Evolutionary conservation across 2,888 invertebrate genomes (phyloP).

Genomic region (Megastigmus dorsalis): DNA sequence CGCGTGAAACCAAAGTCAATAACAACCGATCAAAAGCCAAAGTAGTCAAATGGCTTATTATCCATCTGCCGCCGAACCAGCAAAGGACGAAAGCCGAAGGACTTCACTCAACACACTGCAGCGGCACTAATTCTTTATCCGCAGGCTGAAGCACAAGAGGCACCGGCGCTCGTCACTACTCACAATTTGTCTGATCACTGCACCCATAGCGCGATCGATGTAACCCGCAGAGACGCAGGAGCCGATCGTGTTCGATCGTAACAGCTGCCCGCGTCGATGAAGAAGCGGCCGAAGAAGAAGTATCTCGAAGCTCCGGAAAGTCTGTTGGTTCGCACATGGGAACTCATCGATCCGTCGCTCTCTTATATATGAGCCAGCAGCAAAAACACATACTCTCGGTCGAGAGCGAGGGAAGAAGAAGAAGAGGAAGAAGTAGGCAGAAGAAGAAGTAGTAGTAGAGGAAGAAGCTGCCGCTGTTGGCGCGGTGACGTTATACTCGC

Average conservation of each 20-base stretch:
- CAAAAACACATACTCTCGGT: no score
- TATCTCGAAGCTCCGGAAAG: conserved; percentile 9
- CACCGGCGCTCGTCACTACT: conserved; percentile 39
- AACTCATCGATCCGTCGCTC: conserved; percentile 30
- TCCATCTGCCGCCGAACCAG: no score
- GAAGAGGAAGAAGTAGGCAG: no score
- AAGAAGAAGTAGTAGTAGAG: no score
- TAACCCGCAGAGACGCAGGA: background rate
- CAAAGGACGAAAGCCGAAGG: no score
- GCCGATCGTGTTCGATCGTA: no score
- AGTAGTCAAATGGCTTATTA: no score
- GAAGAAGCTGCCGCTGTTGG: background rate
- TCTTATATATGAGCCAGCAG: conserved; percentile 41
- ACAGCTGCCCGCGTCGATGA: no score
- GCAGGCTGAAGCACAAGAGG: background rate
- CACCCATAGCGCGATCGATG: conserved; percentile 31
- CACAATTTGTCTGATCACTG: conserved; percentile 52
- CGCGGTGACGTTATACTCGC: no score
- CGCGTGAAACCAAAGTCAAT: no score
- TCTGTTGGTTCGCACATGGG: conserved; percentile 18
- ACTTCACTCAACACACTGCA: background rate
- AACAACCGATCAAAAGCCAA: no score
- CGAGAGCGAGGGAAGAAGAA: background rate
- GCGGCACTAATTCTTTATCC: background rate
- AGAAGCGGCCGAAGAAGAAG: no score